A percentile compares a stretch with the other conserved stretches of the same genome.
These are phyloP conservation scores for Dryomyza anilis DNA, from an alignment of 2,888 invertebrate genomes.

Conservation along the genomic window DNA sequence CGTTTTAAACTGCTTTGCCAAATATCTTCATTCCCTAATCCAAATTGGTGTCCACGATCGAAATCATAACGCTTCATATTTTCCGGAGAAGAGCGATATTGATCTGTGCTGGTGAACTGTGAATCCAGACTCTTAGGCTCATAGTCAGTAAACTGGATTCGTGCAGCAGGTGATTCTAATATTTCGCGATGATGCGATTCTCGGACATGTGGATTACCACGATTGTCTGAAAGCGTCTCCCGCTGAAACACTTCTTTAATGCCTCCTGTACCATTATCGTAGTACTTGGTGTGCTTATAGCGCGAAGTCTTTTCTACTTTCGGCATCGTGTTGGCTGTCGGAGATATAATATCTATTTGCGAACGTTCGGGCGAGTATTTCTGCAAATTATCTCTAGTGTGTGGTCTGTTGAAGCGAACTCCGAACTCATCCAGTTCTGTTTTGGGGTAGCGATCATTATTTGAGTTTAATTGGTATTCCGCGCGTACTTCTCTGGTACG, in stretches of 20 bases:
- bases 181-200: constrained; percentile 62
- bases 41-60: constrained; percentile 41
- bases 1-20: constrained; percentile 68
- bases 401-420: constrained; percentile 50
- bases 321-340: constrained; percentile 35
- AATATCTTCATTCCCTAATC: constrained; percentile 61
- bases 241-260: constrained; percentile 63
- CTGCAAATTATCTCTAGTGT: constrained; percentile 47
- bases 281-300: constrained; percentile 57
- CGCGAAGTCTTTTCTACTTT: constrained; percentile 51
- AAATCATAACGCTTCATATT: constrained; percentile 61
- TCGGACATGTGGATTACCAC: constrained; percentile 58
- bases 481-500: constrained; percentile 63
- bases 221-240: constrained; percentile 60
- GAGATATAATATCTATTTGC: constrained; percentile 51
- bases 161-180: constrained; percentile 49
- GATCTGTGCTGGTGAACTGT: constrained; percentile 64
- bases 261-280: constrained; percentile 62
- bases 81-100: constrained; percentile 66
- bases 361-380: constrained; percentile 54
- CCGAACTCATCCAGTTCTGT: constrained; percentile 42
- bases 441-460: constrained; percentile 39
- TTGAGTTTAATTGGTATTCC: constrained; percentile 13
- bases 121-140: constrained; percentile 74
- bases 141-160: constrained; percentile 40